Conservation (phyloP, 2,888 invertebrate genomes). For the Teleogryllus oceanicus region DNA sequence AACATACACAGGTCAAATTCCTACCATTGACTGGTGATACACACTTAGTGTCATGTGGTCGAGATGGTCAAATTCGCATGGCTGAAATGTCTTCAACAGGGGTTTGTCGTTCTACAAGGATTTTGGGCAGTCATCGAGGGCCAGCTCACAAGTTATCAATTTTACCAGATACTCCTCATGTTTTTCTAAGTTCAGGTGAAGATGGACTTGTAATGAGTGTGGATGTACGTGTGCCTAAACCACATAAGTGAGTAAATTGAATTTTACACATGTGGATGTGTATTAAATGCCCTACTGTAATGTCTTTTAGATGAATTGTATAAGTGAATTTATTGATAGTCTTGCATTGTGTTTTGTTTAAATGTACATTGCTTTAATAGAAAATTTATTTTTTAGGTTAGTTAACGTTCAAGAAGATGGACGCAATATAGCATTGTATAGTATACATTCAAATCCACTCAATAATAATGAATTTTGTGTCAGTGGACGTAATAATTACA, state of each 20-base stretch:
- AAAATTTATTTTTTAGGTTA: conserved; percentile 47
- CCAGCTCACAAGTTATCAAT: conserved; percentile 84
- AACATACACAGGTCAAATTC: conserved; percentile 64
- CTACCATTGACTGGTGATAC: conserved; percentile 73
- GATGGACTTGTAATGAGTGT: conserved; percentile 78
- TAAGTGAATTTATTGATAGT: conserved; percentile 22
- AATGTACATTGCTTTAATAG: neutral
- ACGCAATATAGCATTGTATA: conserved; percentile 75
- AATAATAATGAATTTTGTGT: conserved; percentile 75
- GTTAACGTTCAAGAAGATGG: conserved; percentile 51
- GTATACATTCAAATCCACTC: conserved; percentile 80
- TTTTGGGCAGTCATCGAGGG: conserved; percentile 65
- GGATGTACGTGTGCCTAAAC: conserved; percentile 72
- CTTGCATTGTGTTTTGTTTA: neutral
- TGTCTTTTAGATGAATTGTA: conserved; percentile 18
- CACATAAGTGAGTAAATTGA: conserved; percentile 54
- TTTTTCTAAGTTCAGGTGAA: conserved; percentile 78
- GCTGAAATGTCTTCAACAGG: conserved; percentile 53
- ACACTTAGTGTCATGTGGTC: conserved; percentile 81
- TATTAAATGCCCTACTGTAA: neutral
- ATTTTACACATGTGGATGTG: neutral
- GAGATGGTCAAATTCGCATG: conserved; percentile 76
- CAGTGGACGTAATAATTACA: conserved; percentile 74
- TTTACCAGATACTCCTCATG: conserved; percentile 69
- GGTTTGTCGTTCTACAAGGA: conserved; percentile 56